phyloP scores from a whole-genome alignment of 1,140 invertebrate genomes.

The Drosophila persimilis region DNA sequence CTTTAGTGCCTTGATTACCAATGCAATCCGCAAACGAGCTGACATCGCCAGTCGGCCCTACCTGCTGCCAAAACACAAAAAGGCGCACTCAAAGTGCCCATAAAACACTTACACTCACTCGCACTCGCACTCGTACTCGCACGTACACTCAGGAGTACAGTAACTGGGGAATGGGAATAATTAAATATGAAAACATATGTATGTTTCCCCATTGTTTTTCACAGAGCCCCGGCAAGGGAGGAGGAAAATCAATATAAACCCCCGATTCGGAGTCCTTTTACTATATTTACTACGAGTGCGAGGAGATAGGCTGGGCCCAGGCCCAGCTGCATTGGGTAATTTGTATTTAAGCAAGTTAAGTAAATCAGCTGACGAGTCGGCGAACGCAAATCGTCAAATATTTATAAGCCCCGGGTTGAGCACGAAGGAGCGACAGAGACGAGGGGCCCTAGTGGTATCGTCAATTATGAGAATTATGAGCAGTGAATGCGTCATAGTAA shows the following conservation, averaged over 20 bases:
- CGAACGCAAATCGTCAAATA: conserved; percentile 61
- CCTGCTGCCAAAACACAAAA: conserved; percentile 36
- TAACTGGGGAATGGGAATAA: conserved; percentile 54
- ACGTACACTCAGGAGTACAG: not conserved
- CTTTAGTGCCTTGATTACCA: conserved; percentile 2
- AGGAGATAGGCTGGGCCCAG: not conserved
- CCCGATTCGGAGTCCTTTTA: conserved; percentile 37
- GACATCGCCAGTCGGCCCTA: conserved; percentile 30
- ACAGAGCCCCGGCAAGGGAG: conserved; percentile 23
- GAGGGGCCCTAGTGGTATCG: conserved; percentile 42
- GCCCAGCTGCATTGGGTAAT: conserved; percentile 47
- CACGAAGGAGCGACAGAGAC: conserved; percentile 8
- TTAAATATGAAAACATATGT: conserved; percentile 80
- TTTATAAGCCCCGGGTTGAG: conserved; percentile 60
- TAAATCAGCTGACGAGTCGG: conserved; percentile 66
- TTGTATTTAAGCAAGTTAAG: conserved; percentile 69
- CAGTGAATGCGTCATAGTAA: conserved; percentile 49
- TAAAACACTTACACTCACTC: conserved; percentile 64
- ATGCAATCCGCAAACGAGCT: conserved; percentile 29
- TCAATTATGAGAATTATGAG: conserved; percentile 59
- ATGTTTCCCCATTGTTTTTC: conserved; percentile 70
- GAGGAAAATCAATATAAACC: conserved; percentile 71
- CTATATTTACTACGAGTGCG: conserved; percentile 41
- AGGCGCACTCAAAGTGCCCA: conserved; percentile 43
- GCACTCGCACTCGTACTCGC: conserved; percentile 6